Percentiles rank a stretch among this genome's conserved stretches.
Evolutionary conservation across 2,113 vertebrate genomes (phyloP).

Genomic region (Atractosteus spatula): DNA sequence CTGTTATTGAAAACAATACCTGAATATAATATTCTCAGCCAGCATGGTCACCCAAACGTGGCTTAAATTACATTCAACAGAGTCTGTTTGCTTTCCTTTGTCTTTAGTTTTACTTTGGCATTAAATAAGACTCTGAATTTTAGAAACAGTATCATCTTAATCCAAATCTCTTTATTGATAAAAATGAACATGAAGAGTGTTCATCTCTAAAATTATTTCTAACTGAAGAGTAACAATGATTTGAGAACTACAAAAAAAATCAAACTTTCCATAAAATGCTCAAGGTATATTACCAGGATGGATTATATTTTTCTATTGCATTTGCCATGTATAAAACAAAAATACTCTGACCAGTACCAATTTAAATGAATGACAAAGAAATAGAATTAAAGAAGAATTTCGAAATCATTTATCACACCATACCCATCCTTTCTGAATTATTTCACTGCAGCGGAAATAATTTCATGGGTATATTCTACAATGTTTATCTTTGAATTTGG

Average conservation of each 20-base stretch:
- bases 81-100: slow-evolving; percentile 71
- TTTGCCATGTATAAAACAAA: slow-evolving; percentile 45
- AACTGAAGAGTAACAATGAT: slow-evolving; percentile 40
- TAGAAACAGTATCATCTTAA: slow-evolving; percentile 40
- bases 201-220: slow-evolving; percentile 33
- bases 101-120: slow-evolving; percentile 59
- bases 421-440: slow-evolving; percentile 33
- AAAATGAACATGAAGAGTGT: background rate
- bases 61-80: slow-evolving; percentile 74
- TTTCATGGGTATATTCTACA: slow-evolving; percentile 1
- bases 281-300: slow-evolving; percentile 41
- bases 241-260: slow-evolving; percentile 45
- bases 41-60: slow-evolving; percentile 67
- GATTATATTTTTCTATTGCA: slow-evolving; percentile 46
- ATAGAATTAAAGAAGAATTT: slow-evolving; percentile 14
- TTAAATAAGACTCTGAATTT: slow-evolving; percentile 55
- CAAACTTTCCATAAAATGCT: slow-evolving; percentile 40
- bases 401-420: slow-evolving; percentile 40
- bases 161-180: background rate
- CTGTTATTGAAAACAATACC: slow-evolving; percentile 79
- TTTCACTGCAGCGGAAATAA: slow-evolving; percentile 19
- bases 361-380: slow-evolving; percentile 10
- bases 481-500: too few relatives aligned
- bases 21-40: slow-evolving; percentile 65
- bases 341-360: slow-evolving; percentile 36